Evolutionary conservation across 2,888 invertebrate genomes (phyloP).

Genomic region (Osedax frankpressi): DNA sequence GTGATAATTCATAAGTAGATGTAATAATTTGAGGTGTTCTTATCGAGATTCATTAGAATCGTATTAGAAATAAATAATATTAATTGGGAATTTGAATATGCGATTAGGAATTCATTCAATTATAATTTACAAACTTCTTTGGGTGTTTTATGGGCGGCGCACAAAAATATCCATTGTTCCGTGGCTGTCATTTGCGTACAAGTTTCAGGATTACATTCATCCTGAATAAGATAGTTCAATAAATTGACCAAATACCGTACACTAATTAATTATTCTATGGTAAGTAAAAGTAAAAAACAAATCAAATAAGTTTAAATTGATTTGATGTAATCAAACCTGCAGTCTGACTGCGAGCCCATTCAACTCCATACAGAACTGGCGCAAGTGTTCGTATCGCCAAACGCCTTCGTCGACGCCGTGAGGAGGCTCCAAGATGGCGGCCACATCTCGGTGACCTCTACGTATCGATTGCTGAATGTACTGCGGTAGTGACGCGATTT

Average conservation of each 20-base stretch:
- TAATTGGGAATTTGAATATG: too few relatives aligned
- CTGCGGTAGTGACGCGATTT: too few relatives aligned
- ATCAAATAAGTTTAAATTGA: too few relatives aligned
- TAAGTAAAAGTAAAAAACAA: too few relatives aligned
- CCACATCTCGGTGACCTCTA: constrained; percentile 79
- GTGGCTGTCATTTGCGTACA: constrained; percentile 99
- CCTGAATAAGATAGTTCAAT: too few relatives aligned
- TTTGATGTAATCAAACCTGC: constrained; percentile 54
- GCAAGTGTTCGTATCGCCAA: constrained; percentile 98
- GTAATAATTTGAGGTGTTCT: too few relatives aligned
- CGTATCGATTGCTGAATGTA: constrained; percentile 95
- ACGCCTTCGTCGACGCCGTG: constrained; percentile 96
- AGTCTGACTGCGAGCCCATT: constrained; percentile 93
- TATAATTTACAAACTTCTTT: constrained; percentile 58
- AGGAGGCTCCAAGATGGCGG: constrained; percentile 84
- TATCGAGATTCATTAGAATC: too few relatives aligned
- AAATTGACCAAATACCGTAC: too few relatives aligned
- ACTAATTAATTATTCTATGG: too few relatives aligned
- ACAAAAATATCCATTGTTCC: constrained; percentile 98
- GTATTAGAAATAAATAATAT: too few relatives aligned
- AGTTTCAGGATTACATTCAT: constrained; percentile 87
- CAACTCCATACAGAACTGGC: constrained; percentile 97
- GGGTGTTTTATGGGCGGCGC: constrained; percentile 98
- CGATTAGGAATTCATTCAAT: too few relatives aligned
- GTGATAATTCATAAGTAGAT: too few relatives aligned